Evolutionary conservation across 2,113 vertebrate species (phyloP).

Genomic region (Heliornis fulica): DNA sequence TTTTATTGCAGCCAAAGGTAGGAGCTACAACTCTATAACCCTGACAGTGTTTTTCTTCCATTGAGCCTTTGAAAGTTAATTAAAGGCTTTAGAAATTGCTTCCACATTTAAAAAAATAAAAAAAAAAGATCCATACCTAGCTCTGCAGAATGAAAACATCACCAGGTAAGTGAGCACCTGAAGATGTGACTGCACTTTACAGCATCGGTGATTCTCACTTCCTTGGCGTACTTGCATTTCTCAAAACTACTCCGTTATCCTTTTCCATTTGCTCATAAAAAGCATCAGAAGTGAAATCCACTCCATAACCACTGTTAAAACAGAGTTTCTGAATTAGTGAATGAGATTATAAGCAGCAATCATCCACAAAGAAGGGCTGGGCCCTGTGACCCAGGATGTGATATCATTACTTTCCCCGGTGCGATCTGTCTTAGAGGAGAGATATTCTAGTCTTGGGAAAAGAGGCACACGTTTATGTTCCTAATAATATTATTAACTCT

Average conservation of each 20-base stretch:
- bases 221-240: not conserved
- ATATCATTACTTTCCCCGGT: fast-evolving
- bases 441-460: not conserved
- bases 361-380: not conserved
- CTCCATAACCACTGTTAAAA: not conserved
- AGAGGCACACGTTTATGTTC: not conserved
- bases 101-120: not conserved
- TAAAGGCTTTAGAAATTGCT: conserved; percentile 16
- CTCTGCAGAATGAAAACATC: not conserved
- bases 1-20: not conserved
- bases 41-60: not conserved
- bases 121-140: not conserved
- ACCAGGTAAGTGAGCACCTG: not conserved
- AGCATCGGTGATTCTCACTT: not conserved
- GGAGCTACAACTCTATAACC: not conserved
- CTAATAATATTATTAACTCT: not conserved
- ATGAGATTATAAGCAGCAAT: not conserved
- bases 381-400: fast-evolving
- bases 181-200: not conserved
- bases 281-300: not conserved
- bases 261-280: not conserved
- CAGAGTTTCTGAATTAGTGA: not conserved
- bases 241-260: not conserved
- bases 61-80: not conserved
- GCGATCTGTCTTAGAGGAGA: not conserved